Evolutionary conservation across 2,797 vertebrate species (phyloP), one percentile per base, ranked within the genome.

Genomic region (Myotis pilosus): DNA sequence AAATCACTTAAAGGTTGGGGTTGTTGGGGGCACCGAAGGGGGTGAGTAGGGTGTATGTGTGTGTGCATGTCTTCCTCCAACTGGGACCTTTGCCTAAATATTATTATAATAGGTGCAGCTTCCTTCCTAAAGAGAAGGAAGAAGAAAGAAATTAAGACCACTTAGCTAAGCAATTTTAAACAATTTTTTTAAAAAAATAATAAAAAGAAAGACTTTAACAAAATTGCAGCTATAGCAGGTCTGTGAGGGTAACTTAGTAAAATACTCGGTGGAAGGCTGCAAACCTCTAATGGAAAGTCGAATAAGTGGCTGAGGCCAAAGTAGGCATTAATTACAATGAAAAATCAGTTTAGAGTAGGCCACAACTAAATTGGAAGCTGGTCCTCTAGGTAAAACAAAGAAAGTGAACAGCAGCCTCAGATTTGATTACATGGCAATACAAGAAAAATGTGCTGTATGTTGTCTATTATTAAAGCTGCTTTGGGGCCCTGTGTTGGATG

Each of bases 271-370:
- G 98, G 98, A 98, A 97, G 97, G 97, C 98, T 98, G 96, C 97
- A 98, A 98, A 98, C 98, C 98, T 98, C 97, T 98, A 98, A 98
- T 98, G 98, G 98, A 98, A 98, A 98, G 98, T 98, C 98, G 97
- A 97, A 25, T 97, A 98, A 98, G 98, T 98, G 97, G 98, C 98
- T 98, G 97, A 98, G 98, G 98, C 98, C 98, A 98, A 98, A 98
- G 98, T 97, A 98, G 98, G 98, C 98, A 98, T 99, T 99, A 98
- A 99, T 98, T 98, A 98, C 98, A 98, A 98, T 98, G 98, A 98
- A 98, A 98, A 98, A 98, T 99, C 98, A 98, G 98, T 98, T 99
- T 98, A 98, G 98, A 97, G 96, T 97, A 97, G 98, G 98, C 98
- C 98, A 98, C 98, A 98, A 98, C 98, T 98, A 98, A 98, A 99